These are phyloP conservation scores for Pseudoips prasinana DNA, from an alignment of 2,888 invertebrate genomes.

Conservation along the genomic window DNA sequence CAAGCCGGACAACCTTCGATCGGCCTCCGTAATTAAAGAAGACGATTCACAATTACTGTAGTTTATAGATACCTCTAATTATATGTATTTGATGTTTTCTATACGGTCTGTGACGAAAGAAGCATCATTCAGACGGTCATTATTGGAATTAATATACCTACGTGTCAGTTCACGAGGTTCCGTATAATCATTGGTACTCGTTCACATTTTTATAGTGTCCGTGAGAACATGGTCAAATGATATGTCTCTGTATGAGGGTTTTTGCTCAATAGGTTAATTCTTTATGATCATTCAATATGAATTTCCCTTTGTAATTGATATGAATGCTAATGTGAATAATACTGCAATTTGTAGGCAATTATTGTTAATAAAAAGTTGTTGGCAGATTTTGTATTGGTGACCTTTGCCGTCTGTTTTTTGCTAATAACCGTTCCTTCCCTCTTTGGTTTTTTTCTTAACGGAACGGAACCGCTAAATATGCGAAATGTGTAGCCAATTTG, in stretches of 20 bases:
- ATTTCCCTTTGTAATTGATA: slow-evolving; percentile 55
- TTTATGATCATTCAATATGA: slow-evolving; percentile 47
- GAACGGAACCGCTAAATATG: slow-evolving; percentile 3
- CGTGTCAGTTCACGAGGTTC: slow-evolving; percentile 78
- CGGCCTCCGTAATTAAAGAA: slow-evolving; percentile 78
- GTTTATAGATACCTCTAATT: slow-evolving; percentile 78
- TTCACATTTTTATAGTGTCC: slow-evolving; percentile 63
- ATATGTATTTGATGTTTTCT: slow-evolving; percentile 79
- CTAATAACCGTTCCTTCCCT: slow-evolving; percentile 15
- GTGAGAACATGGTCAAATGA: slow-evolving; percentile 74
- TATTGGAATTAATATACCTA: slow-evolving; percentile 80
- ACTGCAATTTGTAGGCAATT: slow-evolving; percentile 38
- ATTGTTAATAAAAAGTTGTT: slow-evolving; percentile 34
- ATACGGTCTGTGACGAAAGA: slow-evolving; percentile 78
- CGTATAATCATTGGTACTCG: slow-evolving; percentile 65
- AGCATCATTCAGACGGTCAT: slow-evolving; percentile 70
- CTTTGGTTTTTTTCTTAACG: slow-evolving; percentile 12
- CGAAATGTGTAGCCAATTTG: slow-evolving; percentile 2
- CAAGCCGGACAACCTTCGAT: slow-evolving; percentile 53
- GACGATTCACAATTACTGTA: slow-evolving; percentile 76
- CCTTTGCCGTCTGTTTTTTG: slow-evolving; percentile 26
- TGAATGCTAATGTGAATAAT: slow-evolving; percentile 46
- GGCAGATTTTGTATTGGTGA: slow-evolving; percentile 23
- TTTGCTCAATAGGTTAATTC: slow-evolving; percentile 59
- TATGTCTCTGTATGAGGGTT: slow-evolving; percentile 62